These are phyloP conservation scores for Cheilosia grossa DNA, from an alignment of 2,888 invertebrate genomes.

Conservation along the genomic window DNA sequence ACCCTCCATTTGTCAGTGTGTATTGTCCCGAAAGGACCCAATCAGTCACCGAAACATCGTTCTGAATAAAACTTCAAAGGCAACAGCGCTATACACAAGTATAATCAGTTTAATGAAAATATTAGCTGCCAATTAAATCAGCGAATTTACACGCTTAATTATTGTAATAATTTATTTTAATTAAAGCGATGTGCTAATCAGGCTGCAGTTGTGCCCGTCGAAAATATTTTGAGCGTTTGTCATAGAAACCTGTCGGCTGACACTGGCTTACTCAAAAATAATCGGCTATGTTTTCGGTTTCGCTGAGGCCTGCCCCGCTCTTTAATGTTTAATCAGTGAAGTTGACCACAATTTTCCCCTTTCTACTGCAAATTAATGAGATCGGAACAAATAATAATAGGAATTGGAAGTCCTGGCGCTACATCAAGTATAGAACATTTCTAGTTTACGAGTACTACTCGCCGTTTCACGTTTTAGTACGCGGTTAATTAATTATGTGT, in stretches of 20 bases:
- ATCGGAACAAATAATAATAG: slow-evolving; percentile 19
- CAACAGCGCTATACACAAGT: slow-evolving; percentile 1
- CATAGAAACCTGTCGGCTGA: slow-evolving; percentile 23
- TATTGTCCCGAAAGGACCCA: slow-evolving; percentile 7
- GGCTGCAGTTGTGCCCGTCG: slow-evolving; percentile 46
- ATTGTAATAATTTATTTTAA: slow-evolving; percentile 68
- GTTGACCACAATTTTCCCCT: slow-evolving; percentile 2
- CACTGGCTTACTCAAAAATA: slow-evolving; percentile 26
- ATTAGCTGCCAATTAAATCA: slow-evolving; percentile 62
- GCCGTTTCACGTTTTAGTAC: slow-evolving; percentile 51
- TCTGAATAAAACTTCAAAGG: slow-evolving; percentile 54
- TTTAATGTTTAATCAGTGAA: slow-evolving; percentile 54
- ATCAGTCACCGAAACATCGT: slow-evolving; percentile 31
- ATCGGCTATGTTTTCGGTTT: slow-evolving; percentile 31
- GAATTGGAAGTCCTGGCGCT: background rate
- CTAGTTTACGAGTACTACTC: background rate
- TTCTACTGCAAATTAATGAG: slow-evolving; percentile 5
- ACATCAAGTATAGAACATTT: background rate
- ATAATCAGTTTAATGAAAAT: slow-evolving; percentile 63
- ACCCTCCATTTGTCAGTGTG: background rate
- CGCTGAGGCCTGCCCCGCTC: slow-evolving; percentile 21
- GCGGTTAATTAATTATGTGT: slow-evolving; percentile 70
- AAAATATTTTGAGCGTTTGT: background rate
- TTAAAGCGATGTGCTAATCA: slow-evolving; percentile 64
- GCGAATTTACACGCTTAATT: slow-evolving; percentile 63